Base-by-base conservation (phyloP, 2,797 vertebrate species). In the Ispidina picta region DNA sequence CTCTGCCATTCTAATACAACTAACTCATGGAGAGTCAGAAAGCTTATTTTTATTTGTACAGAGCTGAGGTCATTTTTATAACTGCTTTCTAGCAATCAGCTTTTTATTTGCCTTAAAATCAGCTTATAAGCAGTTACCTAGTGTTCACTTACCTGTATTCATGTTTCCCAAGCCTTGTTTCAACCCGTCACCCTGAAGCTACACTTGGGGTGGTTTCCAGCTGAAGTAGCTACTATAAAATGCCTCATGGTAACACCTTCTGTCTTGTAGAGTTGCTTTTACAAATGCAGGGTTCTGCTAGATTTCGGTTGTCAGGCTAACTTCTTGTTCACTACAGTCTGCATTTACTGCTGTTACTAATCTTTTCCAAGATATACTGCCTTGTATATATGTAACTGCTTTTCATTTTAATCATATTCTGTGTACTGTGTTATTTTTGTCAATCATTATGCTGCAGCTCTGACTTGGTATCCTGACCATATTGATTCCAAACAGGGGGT, bases 71-170 rank as follows among this genome's bases (percentile, higher is more conserved):
- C 15, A 64, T 96, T 97, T 96, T 95, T 97, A 95, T 96, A 97
- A 96, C 95, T 98, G 96, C 96, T 97, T 97, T 96, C 95, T 96
- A 96, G 96, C 97, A 97, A 96, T 97, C 97, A 96, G 94, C 96
- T 97, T 98, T 96, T 98, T 97, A 94, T 97, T 98, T 98, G 97
- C 98, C 98, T 98, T 98, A 98, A 98, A 94, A 94, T 94, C 85
- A 97, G 95, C 95, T 97, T 97, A 86, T 91, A 95, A 96, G 94
- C 97, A 95, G 95, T 97, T 97, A 92, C 69, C 65, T 97, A 93
- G 83, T 73, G 68, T 96, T 96, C 90, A 95, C 88, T 94, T 83
- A 91, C 65, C 80, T 84, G 74, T 95, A 94, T 94, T 92, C 87
- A 52, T 87, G 68, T 90, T 96, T 95, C 80, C 71, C 81, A 29